Percentiles rank a stretch among this genome's conserved stretches.
These are phyloP conservation scores for Catostylus mosaicus DNA, from an alignment of 30 jellyfish, hydroid and myxozoan species.

Conservation along the genomic window DNA sequence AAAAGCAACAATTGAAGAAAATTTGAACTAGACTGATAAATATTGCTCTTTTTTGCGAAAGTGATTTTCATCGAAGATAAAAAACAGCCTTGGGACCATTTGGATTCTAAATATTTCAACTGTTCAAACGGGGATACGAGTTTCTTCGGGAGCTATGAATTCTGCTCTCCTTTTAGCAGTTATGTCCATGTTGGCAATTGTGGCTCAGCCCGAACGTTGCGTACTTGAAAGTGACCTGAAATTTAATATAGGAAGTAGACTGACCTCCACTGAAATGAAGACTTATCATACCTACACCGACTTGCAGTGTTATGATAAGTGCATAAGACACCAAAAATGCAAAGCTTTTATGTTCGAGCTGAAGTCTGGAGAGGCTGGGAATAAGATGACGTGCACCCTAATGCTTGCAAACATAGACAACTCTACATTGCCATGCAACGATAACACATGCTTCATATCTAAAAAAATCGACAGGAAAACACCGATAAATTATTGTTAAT, in stretches of 20 bases:
- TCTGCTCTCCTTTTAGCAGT: too few species aligned
- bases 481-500: background rate
- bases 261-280: background rate
- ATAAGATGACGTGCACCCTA: background rate
- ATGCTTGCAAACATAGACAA: background rate
- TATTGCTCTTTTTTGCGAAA: too few species aligned
- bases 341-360: constrained; percentile 4
- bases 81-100: too few species aligned
- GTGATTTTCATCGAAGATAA: too few species aligned
- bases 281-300: background rate
- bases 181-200: too few species aligned
- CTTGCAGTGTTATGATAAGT: constrained; percentile 1
- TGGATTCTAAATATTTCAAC: too few species aligned
- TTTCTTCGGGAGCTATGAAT: too few species aligned
- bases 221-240: background rate
- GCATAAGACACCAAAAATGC: background rate
- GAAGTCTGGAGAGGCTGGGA: background rate
- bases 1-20: too few species aligned
- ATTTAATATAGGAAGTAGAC: background rate
- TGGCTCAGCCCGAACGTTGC: background rate
- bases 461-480: background rate
- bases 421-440: background rate
- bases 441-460: background rate
- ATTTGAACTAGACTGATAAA: too few species aligned
- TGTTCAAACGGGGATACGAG: too few species aligned